Evolutionary conservation across 2,888 invertebrate species (phyloP), one percentile per base, ranked within the genome.

Genomic region (Stomorhina lunata): DNA sequence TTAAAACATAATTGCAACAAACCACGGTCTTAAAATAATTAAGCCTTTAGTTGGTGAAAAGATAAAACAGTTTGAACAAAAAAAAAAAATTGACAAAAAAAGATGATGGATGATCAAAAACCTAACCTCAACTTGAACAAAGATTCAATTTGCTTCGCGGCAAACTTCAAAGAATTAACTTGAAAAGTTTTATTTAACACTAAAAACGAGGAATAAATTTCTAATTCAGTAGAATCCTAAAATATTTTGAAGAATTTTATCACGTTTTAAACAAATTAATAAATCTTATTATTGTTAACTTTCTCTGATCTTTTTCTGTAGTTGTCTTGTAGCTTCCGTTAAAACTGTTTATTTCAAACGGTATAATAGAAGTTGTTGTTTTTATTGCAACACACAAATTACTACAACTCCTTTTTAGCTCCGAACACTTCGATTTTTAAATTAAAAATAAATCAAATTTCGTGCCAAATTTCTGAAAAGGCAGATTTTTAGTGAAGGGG

Each of bases 11-110:
- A 69, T 87, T 86, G 86, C 87, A 71, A 86, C 86, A 87, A 85
- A 4, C 86, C 87, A 87, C 86, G 85, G 63, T 86, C 87, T 76
- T 68, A 78, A 87, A 88, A 87, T 85, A 84, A 15, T 65, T 78
- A 68, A 77, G 84, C 82, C 9, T 34, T 4, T 3, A 22, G 15
- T 4, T 68, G 7, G 3, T 6, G 48, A 1, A 2, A 22, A 2
- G 10, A 9, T 4, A 10, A 6, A 12, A 10, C 3, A 9, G 15
- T 50, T 72, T 27, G 2, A n/a, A 53, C 10, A 25, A 66, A n/a
- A 40, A 63, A 73, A 53, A 5, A 4, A 32, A 25, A 32, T 12
- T n/a, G n/a, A n/a, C n/a, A n/a, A n/a, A 25, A 17, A 27, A 4
- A 10, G 22, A 12, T 20, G 32, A n/a, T 27, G 32, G 1, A 2